A percentile compares a stretch with the other conserved stretches of the same genome.
These are phyloP conservation scores for Anoura caudifer DNA, from an alignment of 2,113 vertebrate species.

Conservation along the genomic window DNA sequence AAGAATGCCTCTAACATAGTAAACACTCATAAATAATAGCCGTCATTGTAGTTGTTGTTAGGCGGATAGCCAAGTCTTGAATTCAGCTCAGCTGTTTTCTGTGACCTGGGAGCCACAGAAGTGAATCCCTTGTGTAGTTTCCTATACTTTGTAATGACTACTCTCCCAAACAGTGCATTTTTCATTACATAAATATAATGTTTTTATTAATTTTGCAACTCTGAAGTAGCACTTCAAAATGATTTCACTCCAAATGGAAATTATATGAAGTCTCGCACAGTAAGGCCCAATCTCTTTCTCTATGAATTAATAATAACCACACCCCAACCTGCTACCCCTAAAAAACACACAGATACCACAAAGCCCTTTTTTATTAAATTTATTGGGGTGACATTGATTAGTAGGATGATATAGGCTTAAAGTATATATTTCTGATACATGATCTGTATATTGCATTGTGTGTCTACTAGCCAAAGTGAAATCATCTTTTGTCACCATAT, in stretches of 20 bases:
- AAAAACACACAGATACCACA: neutral
- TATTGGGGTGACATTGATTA: neutral
- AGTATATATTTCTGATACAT: no score
- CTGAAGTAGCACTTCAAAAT: slow-evolving; percentile 20
- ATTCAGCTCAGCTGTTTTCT: neutral
- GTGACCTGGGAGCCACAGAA: neutral
- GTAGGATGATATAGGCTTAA: no score
- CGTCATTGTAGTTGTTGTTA: neutral
- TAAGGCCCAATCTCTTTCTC: neutral
- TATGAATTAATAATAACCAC: neutral
- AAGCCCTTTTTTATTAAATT: neutral
- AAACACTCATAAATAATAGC: neutral
- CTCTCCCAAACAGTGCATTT: neutral
- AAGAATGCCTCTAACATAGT: neutral
- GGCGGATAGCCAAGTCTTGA: neutral
- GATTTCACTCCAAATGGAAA: neutral
- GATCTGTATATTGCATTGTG: no score
- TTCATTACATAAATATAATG: neutral
- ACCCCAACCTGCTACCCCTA: neutral
- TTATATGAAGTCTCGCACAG: neutral
- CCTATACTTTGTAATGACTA: neutral
- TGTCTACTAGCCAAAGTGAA: no score
- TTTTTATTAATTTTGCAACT: slow-evolving; percentile 4
- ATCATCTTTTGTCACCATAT: no score
- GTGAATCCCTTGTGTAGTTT: neutral